Evolutionary conservation across 2,888 invertebrate genomes (phyloP).

Genomic region (Nipponacmea schrenckii): DNA sequence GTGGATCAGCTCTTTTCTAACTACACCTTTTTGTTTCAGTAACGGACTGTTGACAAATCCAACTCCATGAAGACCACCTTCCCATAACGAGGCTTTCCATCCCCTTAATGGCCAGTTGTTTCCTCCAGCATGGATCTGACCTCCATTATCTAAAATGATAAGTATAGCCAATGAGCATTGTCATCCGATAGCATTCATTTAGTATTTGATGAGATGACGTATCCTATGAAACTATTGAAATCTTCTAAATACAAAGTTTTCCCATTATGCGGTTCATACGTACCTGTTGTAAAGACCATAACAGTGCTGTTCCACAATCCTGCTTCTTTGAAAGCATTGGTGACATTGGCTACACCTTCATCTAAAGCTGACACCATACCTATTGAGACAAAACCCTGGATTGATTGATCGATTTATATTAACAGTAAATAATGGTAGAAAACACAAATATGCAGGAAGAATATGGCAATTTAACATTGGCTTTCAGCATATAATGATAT

Average conservation of each 20-base stretch:
- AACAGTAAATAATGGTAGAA: background rate
- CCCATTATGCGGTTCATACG: background rate
- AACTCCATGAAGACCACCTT: constrained; percentile 63
- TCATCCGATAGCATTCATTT: no score
- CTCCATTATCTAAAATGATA: constrained; percentile 69
- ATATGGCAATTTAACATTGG: no score
- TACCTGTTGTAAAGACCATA: constrained; percentile 82
- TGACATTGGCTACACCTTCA: constrained; percentile 82
- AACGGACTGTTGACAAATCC: constrained; percentile 59
- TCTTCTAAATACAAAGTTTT: background rate
- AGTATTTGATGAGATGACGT: no score
- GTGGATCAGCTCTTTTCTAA: constrained; percentile 53
- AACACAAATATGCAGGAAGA: no score
- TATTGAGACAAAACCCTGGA: constrained; percentile 33
- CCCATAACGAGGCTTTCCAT: constrained; percentile 64
- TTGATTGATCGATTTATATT: no score
- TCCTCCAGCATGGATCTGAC: constrained; percentile 59
- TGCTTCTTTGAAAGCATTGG: constrained; percentile 76
- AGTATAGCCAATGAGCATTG: no score
- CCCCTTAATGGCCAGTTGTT: constrained; percentile 65
- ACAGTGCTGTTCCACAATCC: constrained; percentile 83
- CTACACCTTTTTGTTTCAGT: constrained; percentile 34
- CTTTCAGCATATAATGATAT: no score
- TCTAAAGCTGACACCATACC: constrained; percentile 86
- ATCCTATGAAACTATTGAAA: background rate